A percentile compares a stretch with the other conserved stretches of the same genome.
These are phyloP conservation scores for Desmodus rotundus DNA, from an alignment of 2,113 vertebrate genomes.

Conservation along the genomic window DNA sequence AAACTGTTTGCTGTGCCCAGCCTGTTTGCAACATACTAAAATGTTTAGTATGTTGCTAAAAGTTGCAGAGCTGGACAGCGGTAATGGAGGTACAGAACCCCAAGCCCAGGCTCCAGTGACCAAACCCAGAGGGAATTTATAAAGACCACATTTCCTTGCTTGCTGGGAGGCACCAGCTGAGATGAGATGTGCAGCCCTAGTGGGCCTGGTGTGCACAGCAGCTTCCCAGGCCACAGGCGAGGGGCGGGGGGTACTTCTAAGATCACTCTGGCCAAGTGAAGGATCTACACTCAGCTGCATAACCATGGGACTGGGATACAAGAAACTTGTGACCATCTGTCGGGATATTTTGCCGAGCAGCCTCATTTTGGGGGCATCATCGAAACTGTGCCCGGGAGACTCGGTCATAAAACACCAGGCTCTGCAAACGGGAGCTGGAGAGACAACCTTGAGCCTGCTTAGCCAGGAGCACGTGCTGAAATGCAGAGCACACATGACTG, in stretches of 20 bases:
- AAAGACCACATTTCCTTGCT: background rate
- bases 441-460: background rate
- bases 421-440: background rate
- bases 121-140: background rate
- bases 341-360: background rate
- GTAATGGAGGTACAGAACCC: background rate
- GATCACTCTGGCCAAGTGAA: background rate
- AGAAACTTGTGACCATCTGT: conserved; percentile 34
- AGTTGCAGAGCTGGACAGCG: background rate
- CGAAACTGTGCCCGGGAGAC: conserved; percentile 25
- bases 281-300: conserved; percentile 3
- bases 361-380: conserved; percentile 17
- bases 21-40: background rate
- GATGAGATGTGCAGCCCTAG: background rate
- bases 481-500: background rate
- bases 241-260: background rate
- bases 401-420: conserved; percentile 5
- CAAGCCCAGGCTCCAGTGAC: background rate
- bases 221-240: background rate
- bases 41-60: background rate
- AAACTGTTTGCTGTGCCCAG: background rate
- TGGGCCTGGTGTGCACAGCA: background rate
- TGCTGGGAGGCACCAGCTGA: background rate
- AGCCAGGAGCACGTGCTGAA: background rate
- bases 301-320: background rate